These are phyloP conservation scores for Incurvaria masculella DNA, from an alignment of 2,888 invertebrate genomes.

Conservation along the genomic window DNA sequence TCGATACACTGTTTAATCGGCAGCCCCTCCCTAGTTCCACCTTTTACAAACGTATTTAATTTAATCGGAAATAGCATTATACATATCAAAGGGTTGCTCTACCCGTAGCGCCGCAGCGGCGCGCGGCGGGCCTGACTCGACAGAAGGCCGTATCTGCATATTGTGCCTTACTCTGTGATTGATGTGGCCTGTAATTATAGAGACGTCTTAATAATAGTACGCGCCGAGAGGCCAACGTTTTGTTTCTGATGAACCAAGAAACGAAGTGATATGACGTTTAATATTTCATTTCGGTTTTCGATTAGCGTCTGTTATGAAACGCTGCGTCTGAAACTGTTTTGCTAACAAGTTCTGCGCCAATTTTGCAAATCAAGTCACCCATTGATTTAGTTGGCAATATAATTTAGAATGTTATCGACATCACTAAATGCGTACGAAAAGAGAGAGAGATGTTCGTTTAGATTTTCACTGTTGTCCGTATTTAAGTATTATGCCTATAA, in stretches of 20 bases:
- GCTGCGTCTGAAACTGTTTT: no score
- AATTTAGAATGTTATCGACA: no score
- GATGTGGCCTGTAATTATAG: constrained; percentile 58
- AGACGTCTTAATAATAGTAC: constrained; percentile 57
- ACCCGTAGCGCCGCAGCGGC: constrained; percentile 40
- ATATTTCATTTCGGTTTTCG: not conserved
- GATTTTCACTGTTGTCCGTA: no score
- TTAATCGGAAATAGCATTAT: constrained; percentile 43
- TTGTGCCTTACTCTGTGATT: constrained; percentile 37
- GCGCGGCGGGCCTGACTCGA: constrained; percentile 50
- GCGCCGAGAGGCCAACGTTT: constrained; percentile 45
- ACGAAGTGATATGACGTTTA: constrained; percentile 34
- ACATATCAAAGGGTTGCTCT: constrained; percentile 47
- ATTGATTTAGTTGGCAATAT: no score
- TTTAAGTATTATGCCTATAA: no score
- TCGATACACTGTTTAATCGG: no score
- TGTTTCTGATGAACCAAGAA: constrained; percentile 55
- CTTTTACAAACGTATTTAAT: constrained; percentile 5
- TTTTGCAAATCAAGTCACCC: no score
- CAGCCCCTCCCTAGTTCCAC: not conserved
- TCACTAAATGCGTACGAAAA: no score
- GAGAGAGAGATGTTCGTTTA: no score
- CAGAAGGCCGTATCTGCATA: constrained; percentile 53
- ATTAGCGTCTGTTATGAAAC: not conserved
- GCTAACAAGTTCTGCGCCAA: no score